Conservation (phyloP, 2,888 invertebrate species). For the Halocaridina rubra region DNA sequence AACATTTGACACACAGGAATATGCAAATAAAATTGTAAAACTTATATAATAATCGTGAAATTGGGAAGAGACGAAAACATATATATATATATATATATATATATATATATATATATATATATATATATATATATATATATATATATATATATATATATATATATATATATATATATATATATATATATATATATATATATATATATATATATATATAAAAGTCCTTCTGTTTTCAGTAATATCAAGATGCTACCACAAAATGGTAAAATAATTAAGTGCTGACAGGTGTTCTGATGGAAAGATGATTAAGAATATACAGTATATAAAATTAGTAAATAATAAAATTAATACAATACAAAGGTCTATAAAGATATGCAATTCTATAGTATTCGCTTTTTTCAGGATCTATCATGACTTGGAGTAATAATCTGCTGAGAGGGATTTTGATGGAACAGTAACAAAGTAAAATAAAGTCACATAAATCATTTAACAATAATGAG, state of each 20-base stretch:
- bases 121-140: neutral
- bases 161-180: too few relatives aligned
- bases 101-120: conserved; percentile 1
- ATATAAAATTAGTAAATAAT: neutral
- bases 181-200: conserved; percentile 1
- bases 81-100: conserved; percentile 1
- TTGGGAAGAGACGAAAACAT: neutral
- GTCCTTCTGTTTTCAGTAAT: neutral
- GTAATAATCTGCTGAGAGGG: too few relatives aligned
- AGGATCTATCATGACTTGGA: too few relatives aligned
- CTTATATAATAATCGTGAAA: too few relatives aligned
- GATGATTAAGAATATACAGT: neutral
- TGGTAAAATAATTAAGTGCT: too few relatives aligned
- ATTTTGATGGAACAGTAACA: too few relatives aligned
- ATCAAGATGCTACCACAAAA: too few relatives aligned
- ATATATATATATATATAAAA: conserved; percentile 1
- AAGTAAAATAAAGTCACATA: too few relatives aligned
- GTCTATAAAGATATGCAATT: neutral
- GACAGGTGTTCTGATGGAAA: too few relatives aligned
- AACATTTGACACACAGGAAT: too few relatives aligned
- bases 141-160: neutral
- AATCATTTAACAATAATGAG: too few relatives aligned
- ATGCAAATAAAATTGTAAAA: too few relatives aligned
- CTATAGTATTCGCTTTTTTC: neutral
- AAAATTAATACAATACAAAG: neutral